Evolutionary conservation across 2,888 invertebrate genomes (phyloP), one percentile per base, ranked within the genome.

Genomic region (Hyalella azteca): DNA sequence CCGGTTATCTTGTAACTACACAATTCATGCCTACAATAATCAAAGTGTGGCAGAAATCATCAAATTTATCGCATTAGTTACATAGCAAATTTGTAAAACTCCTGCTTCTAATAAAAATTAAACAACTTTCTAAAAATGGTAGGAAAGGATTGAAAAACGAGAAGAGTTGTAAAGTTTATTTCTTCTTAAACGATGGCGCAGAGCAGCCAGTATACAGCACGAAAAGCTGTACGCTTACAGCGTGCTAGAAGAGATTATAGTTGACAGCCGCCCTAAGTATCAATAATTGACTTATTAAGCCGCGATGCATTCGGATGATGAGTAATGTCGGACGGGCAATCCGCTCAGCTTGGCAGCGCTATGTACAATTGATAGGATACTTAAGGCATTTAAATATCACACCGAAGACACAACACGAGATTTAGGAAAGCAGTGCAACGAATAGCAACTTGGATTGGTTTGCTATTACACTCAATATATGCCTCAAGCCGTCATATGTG

Each of bases 361-460:
- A 36, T 66, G 36, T 66, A 66, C 66, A 66, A 19, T 66, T 66
- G 36, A 36, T 66, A 66, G 36, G 66, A 36, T 66, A 66, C 66
- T 66, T 66, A 66, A 66, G 66, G 66, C 66, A 66, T 66, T 66
- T 66, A 66, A n/a, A n/a, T 66, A 66, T 66, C 66, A 66, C 66
- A 36, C 66, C 54, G 54, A 54, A 22, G 54, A 66, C 39, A 66
- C 66, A 66, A 66, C 32, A 32, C 39, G 39, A 66, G 36, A 54
- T 54, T 26, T 54, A 22, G 26, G 13, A 11, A 54, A 54, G 54
- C 54, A 22, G 54, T 54, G 54, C 54, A 54, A 54, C 54, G 29
- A 26, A 54, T 22, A 54, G 54, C 54, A 29, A 54, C 26, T 54
- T 54, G 9, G n/a, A 26, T 54, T 26, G 26, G 29, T 49, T 9